A percentile compares a stretch with the other conserved stretches of the same genome.
Evolutionary conservation across 2,113 vertebrate species (phyloP).

Genomic region (Aythya baeri): DNA sequence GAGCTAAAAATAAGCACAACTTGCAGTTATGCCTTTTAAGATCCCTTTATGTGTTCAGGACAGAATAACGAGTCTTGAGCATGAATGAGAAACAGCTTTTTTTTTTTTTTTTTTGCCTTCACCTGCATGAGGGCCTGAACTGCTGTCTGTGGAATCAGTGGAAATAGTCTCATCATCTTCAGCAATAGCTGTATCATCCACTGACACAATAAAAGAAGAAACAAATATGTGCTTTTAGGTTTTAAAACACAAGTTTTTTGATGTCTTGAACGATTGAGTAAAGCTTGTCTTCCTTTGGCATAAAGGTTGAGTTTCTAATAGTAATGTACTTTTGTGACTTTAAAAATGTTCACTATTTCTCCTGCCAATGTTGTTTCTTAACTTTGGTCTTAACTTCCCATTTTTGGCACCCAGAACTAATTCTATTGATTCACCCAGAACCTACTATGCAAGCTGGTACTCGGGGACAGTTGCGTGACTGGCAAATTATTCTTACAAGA

Average conservation of each 20-base stretch:
- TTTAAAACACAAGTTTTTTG: neutral
- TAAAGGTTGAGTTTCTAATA: neutral
- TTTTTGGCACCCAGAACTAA: neutral
- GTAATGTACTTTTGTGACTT: neutral
- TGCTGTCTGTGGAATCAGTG: neutral
- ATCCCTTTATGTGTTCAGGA: neutral
- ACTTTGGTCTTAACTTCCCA: neutral
- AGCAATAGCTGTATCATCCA: neutral
- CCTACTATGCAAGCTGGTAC: neutral
- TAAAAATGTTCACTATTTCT: neutral
- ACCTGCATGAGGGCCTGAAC: neutral
- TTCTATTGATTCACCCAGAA: neutral
- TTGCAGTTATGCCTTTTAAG: neutral
- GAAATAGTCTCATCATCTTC: neutral
- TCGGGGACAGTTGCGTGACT: neutral
- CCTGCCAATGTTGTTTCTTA: neutral
- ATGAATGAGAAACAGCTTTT: neutral
- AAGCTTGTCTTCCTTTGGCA: neutral
- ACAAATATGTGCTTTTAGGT: rapidly evolving
- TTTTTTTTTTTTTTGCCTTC: neutral
- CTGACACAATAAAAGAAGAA: neutral
- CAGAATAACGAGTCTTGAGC: neutral
- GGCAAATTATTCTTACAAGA: neutral
- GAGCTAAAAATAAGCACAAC: neutral
- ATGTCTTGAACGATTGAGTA: neutral